phyloP scores from a whole-genome alignment of 2,797 vertebrate genomes.

The Aplochiton taeniatus region DNA sequence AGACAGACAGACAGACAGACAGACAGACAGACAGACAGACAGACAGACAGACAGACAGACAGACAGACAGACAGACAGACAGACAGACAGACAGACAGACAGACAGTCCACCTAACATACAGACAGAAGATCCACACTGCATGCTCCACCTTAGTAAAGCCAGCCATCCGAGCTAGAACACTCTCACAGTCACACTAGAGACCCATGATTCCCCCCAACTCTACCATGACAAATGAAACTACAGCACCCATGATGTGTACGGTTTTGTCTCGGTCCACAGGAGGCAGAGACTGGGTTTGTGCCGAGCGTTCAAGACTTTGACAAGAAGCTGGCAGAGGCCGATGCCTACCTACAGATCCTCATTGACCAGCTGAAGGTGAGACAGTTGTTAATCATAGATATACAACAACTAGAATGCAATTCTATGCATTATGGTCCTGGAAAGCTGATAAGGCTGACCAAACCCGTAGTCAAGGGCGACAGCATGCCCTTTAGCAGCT shows the following conservation, averaged over 20 bases:
- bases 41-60: background rate
- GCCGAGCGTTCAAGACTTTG: slow-evolving; percentile 97
- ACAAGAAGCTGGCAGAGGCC: slow-evolving; percentile 97
- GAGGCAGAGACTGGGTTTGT: slow-evolving; percentile 95
- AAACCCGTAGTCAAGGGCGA: too few species aligned
- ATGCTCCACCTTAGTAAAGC: too few species aligned
- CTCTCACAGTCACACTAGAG: too few species aligned
- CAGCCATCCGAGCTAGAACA: too few species aligned
- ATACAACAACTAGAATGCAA: too few species aligned
- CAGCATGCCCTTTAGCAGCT: too few species aligned
- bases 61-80: slow-evolving; percentile 14
- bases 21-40: background rate
- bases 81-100: too few species aligned
- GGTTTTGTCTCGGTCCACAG: slow-evolving; percentile 66
- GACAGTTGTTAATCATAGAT: slow-evolving; percentile 12
- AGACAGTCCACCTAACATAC: background rate
- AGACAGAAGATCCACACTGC: too few species aligned
- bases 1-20: background rate
- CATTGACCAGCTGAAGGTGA: slow-evolving; percentile 97
- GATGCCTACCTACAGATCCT: slow-evolving; percentile 98
- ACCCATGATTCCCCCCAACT: slow-evolving; percentile 8
- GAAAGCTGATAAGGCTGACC: too few species aligned
- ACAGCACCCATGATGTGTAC: slow-evolving; percentile 27
- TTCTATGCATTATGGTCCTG: too few species aligned
- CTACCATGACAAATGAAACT: background rate